These are phyloP conservation scores for Solenopsis fugax DNA, from an alignment of 1,140 invertebrate genomes.

Conservation along the genomic window DNA sequence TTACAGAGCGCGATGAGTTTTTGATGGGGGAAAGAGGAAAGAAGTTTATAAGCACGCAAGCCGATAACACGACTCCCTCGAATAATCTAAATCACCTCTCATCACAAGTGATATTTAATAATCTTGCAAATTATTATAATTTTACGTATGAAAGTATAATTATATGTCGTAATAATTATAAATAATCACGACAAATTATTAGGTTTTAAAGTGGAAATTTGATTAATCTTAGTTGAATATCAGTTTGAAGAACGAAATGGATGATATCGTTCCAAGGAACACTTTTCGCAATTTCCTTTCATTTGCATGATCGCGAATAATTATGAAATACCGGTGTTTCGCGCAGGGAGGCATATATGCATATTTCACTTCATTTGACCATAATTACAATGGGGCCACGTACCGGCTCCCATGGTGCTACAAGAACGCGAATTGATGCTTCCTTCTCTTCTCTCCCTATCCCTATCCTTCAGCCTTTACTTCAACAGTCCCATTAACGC, in stretches of 20 bases:
- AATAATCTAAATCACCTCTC: neutral
- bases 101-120: neutral
- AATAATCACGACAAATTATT: too few species aligned
- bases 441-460: neutral
- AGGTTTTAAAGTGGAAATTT: too few species aligned
- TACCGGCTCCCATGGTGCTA: slow-evolving; percentile 60
- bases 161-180: neutral
- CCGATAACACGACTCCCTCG: neutral
- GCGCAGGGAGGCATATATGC: slow-evolving; percentile 59
- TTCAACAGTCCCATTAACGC: slow-evolving; percentile 65
- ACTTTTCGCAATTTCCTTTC: slow-evolving; percentile 17
- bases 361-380: slow-evolving; percentile 51
- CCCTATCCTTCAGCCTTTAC: slow-evolving; percentile 37
- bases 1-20: neutral
- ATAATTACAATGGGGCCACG: slow-evolving; percentile 70
- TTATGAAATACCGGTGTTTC: slow-evolving; percentile 18
- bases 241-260: neutral
- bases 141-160: too few species aligned
- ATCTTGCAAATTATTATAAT: neutral
- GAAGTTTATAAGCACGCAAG: neutral
- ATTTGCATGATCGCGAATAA: slow-evolving; percentile 25
- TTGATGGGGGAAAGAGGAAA: neutral
- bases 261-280: neutral
- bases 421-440: slow-evolving; percentile 49
- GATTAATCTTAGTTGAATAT: neutral